These are phyloP conservation scores for zebrafish (Danio rerio) DNA, from an alignment of 2,113 vertebrate species.

Conservation along the genomic window DNA sequence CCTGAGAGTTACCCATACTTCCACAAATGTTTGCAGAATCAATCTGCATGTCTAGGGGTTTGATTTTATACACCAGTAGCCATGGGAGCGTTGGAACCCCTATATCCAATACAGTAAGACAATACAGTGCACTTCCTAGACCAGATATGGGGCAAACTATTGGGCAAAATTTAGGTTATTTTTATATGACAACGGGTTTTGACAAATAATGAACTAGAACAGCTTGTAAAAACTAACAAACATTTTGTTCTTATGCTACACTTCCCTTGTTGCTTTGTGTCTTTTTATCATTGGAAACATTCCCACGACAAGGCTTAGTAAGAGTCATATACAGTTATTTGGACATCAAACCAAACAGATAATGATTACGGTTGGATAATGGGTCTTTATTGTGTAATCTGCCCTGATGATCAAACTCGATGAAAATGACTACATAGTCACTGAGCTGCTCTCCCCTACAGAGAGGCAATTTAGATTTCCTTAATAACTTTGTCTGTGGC, in stretches of 20 bases:
- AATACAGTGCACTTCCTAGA: background rate
- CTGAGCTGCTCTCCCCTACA: slow-evolving; percentile 28
- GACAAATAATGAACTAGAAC: background rate
- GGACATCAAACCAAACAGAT: slow-evolving; percentile 20
- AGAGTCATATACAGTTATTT: slow-evolving; percentile 21
- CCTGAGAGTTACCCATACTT: too few species aligned
- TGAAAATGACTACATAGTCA: slow-evolving; percentile 36
- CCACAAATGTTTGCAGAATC: too few species aligned
- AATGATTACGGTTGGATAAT: slow-evolving; percentile 16
- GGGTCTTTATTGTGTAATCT: slow-evolving; percentile 39
- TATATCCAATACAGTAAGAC: too few species aligned
- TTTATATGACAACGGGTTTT: background rate
- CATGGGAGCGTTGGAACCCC: too few species aligned
- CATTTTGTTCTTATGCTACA: background rate
- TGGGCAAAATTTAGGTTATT: background rate
- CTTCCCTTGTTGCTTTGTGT: background rate
- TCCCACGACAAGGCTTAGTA: slow-evolving; percentile 9
- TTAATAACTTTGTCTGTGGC: slow-evolving; percentile 36
- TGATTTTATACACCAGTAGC: too few species aligned
- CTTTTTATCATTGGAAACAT: background rate
- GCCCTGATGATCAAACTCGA: slow-evolving; percentile 38
- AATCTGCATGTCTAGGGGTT: too few species aligned
- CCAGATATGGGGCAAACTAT: background rate
- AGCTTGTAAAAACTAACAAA: background rate
- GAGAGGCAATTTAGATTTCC: slow-evolving; percentile 43